Evolutionary conservation across 2,888 invertebrate species (phyloP).

Genomic region (Clanis bilineata): DNA sequence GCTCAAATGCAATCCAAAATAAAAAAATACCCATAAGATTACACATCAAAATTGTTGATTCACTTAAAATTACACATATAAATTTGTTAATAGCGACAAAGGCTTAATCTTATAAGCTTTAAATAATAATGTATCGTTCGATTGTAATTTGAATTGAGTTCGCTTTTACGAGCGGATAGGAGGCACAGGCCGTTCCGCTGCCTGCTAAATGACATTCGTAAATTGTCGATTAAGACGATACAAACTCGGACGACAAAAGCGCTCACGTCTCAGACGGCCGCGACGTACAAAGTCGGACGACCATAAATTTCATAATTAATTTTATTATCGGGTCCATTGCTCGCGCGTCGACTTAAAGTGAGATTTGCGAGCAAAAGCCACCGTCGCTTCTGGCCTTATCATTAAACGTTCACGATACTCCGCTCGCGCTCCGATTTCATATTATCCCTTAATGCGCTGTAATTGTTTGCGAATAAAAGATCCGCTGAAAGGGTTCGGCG

Average conservation of each 20-base stretch:
- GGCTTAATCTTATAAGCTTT: conserved; percentile 32
- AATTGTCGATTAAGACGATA: conserved; percentile 70
- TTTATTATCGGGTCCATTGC: conserved; percentile 69
- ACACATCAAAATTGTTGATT: neutral
- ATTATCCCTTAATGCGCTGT: conserved; percentile 60
- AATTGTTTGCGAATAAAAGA: conserved; percentile 69
- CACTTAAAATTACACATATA: neutral
- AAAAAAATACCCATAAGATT: neutral
- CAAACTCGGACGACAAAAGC: conserved; percentile 62
- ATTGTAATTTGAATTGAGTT: conserved; percentile 54
- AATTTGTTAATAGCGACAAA: conserved; percentile 32
- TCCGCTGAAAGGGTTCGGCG: conserved; percentile 54
- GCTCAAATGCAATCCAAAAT: neutral
- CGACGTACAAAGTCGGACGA: conserved; percentile 38
- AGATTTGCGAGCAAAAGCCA: conserved; percentile 72
- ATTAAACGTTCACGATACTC: conserved; percentile 68
- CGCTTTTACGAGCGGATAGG: conserved; percentile 51
- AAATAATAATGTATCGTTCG: conserved; percentile 49
- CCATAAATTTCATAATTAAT: conserved; percentile 67
- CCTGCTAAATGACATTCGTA: conserved; percentile 58
- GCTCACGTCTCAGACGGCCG: conserved; percentile 47
- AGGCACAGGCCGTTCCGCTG: conserved; percentile 33
- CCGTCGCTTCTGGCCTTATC: conserved; percentile 64
- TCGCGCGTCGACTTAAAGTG: conserved; percentile 64
- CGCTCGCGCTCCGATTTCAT: conserved; percentile 52